Evolutionary conservation across 2,797 vertebrate genomes (phyloP), one percentile per base, ranked within the genome.

Genomic region (Apogon hyalosoma): DNA sequence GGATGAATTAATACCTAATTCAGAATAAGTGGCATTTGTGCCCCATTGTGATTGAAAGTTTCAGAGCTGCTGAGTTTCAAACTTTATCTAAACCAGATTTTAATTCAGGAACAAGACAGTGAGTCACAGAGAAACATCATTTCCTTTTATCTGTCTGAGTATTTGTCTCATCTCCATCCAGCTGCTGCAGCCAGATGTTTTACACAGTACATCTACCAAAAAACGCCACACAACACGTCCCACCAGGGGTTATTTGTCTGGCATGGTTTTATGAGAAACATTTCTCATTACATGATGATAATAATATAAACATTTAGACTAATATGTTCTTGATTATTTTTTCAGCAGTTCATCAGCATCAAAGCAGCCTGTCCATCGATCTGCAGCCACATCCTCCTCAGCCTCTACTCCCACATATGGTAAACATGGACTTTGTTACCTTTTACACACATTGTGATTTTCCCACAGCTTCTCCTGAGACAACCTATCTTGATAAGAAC

Each of bases 401-500:
- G 53, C 73, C 31, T 71, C 82, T 16, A 41, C 77, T 60, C 79
- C 80, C 57, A 69, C 87, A 77, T 59, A 88, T 87, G 87, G 88
- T 92, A 90, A 89, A 61, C 19, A 77, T 6, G 1, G 6, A 16
- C 0, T 47, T 75, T 63, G 24, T 66, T 55, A 9, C 8, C 7
- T 52, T 64, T 73, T 42, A 75, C 21, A 6, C 31, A 61, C 21
- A 48, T 9, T 53, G 14, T 63, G 14, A n/a, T 42, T 58, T 69
- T 16, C 14, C 36, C 60, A 15, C 6, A 4, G 5, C 6, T 36
- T 21, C 11, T 69, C 7, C 15, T 13, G 38, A 41, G 28, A 13
- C 31, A 24, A 41, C 36, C 33, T 4, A 38, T 38, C 54, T 38
- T 31, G 1, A 42, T 18, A 28, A 28, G 38, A 47, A 36, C 16